Evolutionary conservation across 2,888 invertebrate species (phyloP).

Genomic region (Piscicola geometra): DNA sequence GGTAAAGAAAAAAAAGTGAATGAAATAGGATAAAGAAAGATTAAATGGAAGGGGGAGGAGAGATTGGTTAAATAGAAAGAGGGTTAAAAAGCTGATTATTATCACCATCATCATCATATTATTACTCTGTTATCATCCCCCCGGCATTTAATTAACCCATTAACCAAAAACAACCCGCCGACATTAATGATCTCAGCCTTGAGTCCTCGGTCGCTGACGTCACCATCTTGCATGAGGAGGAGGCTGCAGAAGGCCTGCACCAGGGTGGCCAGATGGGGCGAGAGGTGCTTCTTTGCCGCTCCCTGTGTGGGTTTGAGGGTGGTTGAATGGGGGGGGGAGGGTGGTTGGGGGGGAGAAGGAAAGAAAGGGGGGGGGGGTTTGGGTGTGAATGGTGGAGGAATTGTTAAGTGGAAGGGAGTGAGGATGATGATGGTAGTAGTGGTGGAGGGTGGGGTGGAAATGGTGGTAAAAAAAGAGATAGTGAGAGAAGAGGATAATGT

Average conservation of each 20-base stretch:
- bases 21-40: too few species aligned
- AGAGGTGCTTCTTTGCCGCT: constrained; percentile 61
- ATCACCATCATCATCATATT: background rate
- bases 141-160: too few species aligned
- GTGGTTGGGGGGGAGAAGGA: too few species aligned
- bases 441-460: too few species aligned
- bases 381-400: too few species aligned
- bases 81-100: background rate
- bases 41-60: background rate
- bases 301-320: constrained; percentile 44
- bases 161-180: background rate
- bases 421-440: too few species aligned
- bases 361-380: too few species aligned
- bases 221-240: constrained; percentile 61
- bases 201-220: constrained; percentile 62
- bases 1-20: too few species aligned
- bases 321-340: background rate
- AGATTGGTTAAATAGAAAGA: background rate
- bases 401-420: too few species aligned
- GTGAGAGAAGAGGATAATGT: too few species aligned
- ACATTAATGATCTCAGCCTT: constrained; percentile 65
- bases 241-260: constrained; percentile 63
- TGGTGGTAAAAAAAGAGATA: too few species aligned
- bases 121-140: too few species aligned
- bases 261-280: constrained; percentile 67